Evolutionary conservation across 2,888 invertebrate species (phyloP), one percentile per base, ranked within the genome.

Genomic region (Dusona sp.): DNA sequence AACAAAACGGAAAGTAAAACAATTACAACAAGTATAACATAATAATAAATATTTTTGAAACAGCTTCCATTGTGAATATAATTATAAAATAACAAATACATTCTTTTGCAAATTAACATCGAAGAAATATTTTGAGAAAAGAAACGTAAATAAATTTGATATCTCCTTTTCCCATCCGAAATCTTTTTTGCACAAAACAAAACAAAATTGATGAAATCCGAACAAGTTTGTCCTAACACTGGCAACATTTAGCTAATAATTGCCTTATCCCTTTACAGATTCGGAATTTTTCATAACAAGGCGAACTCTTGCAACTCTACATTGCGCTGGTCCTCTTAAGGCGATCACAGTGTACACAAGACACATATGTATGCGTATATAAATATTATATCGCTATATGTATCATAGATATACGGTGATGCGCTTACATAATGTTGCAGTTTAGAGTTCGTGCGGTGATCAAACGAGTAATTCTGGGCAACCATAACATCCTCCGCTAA

Each of bases 401-500:
- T 45, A 33, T 33, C 25, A 42, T 68, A 45, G n/a, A 72, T 36
- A 51, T 25, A 36, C 38, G 36, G 16, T 29, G 45, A 75, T 45
- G 72, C 65, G 61, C 25, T 78, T 51, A 36, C 74, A 82, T 57
- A 72, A 45, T 67, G 70, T 77, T 79, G 75, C 67, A 64, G 72
- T 45, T 51, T 77, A 72, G 61, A 85, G 85, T 84, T 87, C 79
- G 81, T 83, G 83, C 83, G 82, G 88, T 83, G 88, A 90, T 89
- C 87, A 86, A 91, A 90, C 90, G 90, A 88, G 85, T 89, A 90
- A 90, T 91, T 90, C 88, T 82, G 87, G 87, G 86, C 84, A 87
- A 88, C 87, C 90, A 88, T 90, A 91, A 89, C 89, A 90, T 90
- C 88, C 87, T 72, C 51, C 84, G 85, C 81, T 89, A 89, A 88